These are phyloP conservation scores for Brienomyrus longianalis DNA, from an alignment of 2,113 vertebrate species.

Conservation along the genomic window DNA sequence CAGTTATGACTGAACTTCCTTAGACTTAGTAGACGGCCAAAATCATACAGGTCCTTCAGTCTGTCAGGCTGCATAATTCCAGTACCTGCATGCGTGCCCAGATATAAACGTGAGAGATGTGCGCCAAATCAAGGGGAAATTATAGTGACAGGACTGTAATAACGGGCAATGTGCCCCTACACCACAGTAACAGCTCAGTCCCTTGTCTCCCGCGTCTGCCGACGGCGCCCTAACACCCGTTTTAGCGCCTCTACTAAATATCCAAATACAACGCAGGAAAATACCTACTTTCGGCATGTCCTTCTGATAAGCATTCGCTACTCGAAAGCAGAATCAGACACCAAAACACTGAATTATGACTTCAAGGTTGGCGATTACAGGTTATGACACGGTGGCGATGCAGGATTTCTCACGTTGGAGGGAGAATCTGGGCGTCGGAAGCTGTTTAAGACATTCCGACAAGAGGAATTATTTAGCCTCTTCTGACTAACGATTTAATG, in stretches of 20 bases:
- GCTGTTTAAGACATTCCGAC: neutral
- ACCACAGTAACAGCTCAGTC: neutral
- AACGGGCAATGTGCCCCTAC: slow-evolving; percentile 12
- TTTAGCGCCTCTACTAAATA: neutral
- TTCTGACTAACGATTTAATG: neutral
- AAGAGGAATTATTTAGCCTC: neutral
- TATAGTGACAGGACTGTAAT: neutral
- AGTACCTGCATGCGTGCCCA: neutral
- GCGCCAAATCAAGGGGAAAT: slow-evolving; percentile 17
- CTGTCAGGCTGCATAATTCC: neutral
- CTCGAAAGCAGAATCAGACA: neutral
- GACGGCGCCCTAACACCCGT: neutral
- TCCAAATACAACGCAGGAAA: neutral
- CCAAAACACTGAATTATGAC: neutral
- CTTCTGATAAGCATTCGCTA: neutral
- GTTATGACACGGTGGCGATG: neutral
- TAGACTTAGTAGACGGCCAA: neutral
- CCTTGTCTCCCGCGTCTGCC: neutral
- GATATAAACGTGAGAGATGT: neutral
- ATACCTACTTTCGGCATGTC: neutral
- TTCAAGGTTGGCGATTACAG: neutral
- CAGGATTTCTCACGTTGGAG: neutral
- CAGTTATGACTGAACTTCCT: neutral
- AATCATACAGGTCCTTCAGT: neutral
- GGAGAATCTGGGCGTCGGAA: neutral